A percentile compares a stretch with the other conserved stretches of the same genome.
Evolutionary conservation across 1,140 invertebrate species (phyloP).

Genomic region (Lasioglossum baleicum): DNA sequence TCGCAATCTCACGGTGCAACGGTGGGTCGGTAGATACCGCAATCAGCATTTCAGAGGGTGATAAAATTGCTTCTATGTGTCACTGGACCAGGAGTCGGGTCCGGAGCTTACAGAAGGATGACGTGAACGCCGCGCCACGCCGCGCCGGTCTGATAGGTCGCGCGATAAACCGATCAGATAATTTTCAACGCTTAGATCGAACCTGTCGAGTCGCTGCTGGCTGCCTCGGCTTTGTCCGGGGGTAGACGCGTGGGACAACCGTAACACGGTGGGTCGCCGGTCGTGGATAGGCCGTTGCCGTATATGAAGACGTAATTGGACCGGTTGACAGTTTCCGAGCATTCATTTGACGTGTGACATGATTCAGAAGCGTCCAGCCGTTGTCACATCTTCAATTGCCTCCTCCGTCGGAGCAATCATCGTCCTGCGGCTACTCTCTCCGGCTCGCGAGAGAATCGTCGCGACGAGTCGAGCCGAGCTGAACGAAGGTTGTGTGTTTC

Average conservation of each 20-base stretch:
- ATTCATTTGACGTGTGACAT: slow-evolving; percentile 79
- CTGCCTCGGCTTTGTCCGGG: slow-evolving; percentile 37
- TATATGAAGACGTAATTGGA: slow-evolving; percentile 76
- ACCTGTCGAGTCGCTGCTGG: slow-evolving; percentile 58
- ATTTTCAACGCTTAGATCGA: slow-evolving; percentile 64
- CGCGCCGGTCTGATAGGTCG: slow-evolving; percentile 6
- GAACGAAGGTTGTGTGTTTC: neutral
- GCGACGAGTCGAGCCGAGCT: neutral
- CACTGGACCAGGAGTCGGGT: slow-evolving; percentile 8
- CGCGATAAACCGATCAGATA: slow-evolving; percentile 46
- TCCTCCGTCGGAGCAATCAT: slow-evolving; percentile 71
- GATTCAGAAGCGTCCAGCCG: slow-evolving; percentile 78
- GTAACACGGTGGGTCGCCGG: slow-evolving; percentile 45
- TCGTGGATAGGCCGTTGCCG: slow-evolving; percentile 46
- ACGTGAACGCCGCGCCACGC: slow-evolving; percentile 23
- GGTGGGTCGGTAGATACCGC: neutral
- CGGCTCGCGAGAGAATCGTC: slow-evolving; percentile 63
- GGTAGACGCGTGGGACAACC: slow-evolving; percentile 66
- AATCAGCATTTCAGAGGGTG: slow-evolving; percentile 3
- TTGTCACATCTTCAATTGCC: slow-evolving; percentile 79
- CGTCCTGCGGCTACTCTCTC: slow-evolving; percentile 51
- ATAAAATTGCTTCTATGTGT: slow-evolving; percentile 29
- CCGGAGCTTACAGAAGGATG: neutral
- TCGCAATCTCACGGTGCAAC: slow-evolving; percentile 18
- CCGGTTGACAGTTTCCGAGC: slow-evolving; percentile 76